A percentile compares a stretch with the other conserved stretches of the same genome.
phyloP scores from a whole-genome alignment of 2,113 vertebrate species.

The Pitta sordida region DNA sequence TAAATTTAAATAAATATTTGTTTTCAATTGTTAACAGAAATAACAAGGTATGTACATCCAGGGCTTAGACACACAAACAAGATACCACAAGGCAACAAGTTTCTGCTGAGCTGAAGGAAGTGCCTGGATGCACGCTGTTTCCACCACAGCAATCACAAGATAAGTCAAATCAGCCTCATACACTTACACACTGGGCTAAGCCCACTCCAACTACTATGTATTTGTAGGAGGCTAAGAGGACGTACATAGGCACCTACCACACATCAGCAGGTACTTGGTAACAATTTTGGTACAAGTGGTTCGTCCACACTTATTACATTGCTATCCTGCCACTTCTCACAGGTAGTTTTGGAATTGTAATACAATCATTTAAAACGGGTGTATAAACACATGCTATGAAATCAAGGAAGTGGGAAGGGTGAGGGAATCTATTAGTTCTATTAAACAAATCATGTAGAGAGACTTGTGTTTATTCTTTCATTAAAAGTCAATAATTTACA shows the following conservation, averaged over 20 bases:
- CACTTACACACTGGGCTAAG: neutral
- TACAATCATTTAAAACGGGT: neutral
- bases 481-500: neutral
- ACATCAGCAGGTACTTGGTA: neutral
- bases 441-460: neutral
- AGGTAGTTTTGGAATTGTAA: neutral
- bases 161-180: neutral
- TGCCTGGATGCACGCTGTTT: neutral
- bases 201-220: neutral
- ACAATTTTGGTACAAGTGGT: neutral
- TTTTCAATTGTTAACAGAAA: slow-evolving; percentile 45
- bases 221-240: neutral
- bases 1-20: slow-evolving; percentile 41
- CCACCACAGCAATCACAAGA: neutral
- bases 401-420: neutral
- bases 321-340: neutral
- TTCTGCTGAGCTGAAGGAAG: neutral
- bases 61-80: neutral
- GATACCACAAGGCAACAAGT: neutral
- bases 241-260: neutral
- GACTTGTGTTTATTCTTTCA: neutral
- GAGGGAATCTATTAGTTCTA: neutral
- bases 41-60: neutral
- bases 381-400: neutral
- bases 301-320: neutral